Conservation (phyloP, 2,888 invertebrate species). For the Neoitamus cyanurus region DNA sequence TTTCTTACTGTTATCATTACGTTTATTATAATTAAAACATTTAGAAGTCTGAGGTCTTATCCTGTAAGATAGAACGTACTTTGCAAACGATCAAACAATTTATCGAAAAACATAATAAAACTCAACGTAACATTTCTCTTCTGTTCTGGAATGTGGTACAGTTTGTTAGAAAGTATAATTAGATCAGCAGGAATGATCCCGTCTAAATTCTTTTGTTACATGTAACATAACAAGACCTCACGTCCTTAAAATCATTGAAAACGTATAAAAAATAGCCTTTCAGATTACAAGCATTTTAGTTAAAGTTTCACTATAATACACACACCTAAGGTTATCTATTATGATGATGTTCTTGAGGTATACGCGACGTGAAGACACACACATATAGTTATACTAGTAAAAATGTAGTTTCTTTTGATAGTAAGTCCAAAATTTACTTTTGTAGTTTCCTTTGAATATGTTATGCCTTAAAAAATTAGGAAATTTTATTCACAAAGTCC, state of each 20-base stretch:
- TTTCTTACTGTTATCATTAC: slow-evolving; percentile 47
- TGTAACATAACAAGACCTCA: slow-evolving; percentile 19
- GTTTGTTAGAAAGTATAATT: background rate
- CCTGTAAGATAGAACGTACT: background rate
- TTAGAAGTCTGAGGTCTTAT: slow-evolving; percentile 17
- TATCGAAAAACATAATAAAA: background rate
- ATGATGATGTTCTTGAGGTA: slow-evolving; percentile 66
- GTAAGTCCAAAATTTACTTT: slow-evolving; percentile 52
- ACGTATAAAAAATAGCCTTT: slow-evolving; percentile 16
- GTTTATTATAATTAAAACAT: slow-evolving; percentile 17
- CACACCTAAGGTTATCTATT: slow-evolving; percentile 37
- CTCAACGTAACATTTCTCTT: background rate
- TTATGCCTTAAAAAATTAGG: slow-evolving; percentile 48
- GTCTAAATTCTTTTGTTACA: background rate
- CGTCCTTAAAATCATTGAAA: slow-evolving; percentile 3
- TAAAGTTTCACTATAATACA: slow-evolving; percentile 42
- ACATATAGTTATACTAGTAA: slow-evolving; percentile 60
- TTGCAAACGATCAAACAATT: background rate
- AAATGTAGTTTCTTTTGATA: slow-evolving; percentile 50
- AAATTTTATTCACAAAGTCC: slow-evolving; percentile 51
- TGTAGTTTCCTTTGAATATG: slow-evolving; percentile 51
- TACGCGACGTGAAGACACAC: slow-evolving; percentile 70
- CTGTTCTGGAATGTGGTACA: background rate
- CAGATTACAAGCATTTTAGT: slow-evolving; percentile 34
- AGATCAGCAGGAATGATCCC: background rate